phyloP scores from a whole-genome alignment of 1,140 invertebrate genomes.

The Leptopilina boulardi region DNA sequence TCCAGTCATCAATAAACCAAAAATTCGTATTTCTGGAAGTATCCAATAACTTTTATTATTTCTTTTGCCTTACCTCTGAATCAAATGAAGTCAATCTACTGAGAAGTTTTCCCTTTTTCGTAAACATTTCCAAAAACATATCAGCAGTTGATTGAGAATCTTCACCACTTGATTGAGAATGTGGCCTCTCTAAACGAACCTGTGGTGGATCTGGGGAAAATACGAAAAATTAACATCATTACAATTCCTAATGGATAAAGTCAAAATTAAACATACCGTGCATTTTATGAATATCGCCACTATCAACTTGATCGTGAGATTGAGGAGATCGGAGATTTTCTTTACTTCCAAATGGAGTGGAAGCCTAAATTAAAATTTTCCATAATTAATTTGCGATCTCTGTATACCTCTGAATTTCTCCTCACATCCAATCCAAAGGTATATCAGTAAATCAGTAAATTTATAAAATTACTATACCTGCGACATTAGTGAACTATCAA shows the following conservation, averaged over 20 bases:
- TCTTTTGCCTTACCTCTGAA: slow-evolving; percentile 83
- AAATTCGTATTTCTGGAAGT: too few relatives aligned
- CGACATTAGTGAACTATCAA: slow-evolving; percentile 76
- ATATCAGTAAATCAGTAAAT: too few relatives aligned
- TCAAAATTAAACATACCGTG: not conserved
- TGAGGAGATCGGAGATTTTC: slow-evolving; percentile 84
- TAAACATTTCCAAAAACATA: slow-evolving; percentile 92
- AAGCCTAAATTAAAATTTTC: slow-evolving; percentile 74
- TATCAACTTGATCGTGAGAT: slow-evolving; percentile 71
- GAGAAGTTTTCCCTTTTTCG: slow-evolving; percentile 90
- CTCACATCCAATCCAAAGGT: too few relatives aligned
- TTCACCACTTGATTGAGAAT: slow-evolving; percentile 66
- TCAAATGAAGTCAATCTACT: slow-evolving; percentile 92
- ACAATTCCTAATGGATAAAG: too few relatives aligned
- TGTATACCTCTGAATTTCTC: too few relatives aligned
- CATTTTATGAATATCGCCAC: not conserved
- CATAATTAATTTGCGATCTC: not conserved
- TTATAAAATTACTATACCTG: slow-evolving; percentile 69
- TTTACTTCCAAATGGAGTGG: slow-evolving; percentile 85
- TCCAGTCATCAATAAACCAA: not conserved
- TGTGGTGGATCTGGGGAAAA: slow-evolving; percentile 74
- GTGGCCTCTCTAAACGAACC: slow-evolving; percentile 73
- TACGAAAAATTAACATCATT: slow-evolving; percentile 64
- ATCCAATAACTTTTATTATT: not conserved
- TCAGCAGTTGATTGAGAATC: slow-evolving; percentile 87